Conservation (phyloP, 2,888 invertebrate species). For the Ophioninae sp. region DNA sequence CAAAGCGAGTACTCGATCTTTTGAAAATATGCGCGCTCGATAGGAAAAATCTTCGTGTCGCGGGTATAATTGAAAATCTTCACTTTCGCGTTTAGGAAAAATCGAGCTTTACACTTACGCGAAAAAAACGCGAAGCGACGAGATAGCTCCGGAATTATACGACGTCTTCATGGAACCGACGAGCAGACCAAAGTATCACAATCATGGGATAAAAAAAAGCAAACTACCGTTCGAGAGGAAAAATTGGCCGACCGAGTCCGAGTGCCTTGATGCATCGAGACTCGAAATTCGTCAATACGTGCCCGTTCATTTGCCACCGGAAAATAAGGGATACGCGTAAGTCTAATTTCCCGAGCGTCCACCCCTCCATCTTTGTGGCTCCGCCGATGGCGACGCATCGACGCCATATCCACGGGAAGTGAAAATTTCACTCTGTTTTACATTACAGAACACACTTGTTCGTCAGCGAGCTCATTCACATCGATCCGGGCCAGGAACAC, state of each 20-base stretch:
- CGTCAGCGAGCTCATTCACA: constrained; percentile 83
- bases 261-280: constrained; percentile 67
- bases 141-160: constrained; percentile 61
- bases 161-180: constrained; percentile 71
- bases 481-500: constrained; percentile 84
- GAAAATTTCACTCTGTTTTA: constrained; percentile 4
- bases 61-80: neutral
- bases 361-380: neutral
- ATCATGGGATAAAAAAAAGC: constrained; percentile 68
- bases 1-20: constrained; percentile 61
- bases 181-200: constrained; percentile 69
- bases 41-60: neutral
- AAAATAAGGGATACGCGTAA: constrained; percentile 90
- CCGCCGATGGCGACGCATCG: neutral
- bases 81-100: constrained; percentile 52
- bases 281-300: constrained; percentile 80
- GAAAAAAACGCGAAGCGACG: constrained; percentile 45
- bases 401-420: neutral
- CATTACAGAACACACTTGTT: constrained; percentile 69
- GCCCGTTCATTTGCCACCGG: constrained; percentile 88
- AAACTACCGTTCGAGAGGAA: constrained; percentile 67
- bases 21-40: neutral
- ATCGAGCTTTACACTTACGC: constrained; percentile 46
- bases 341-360: constrained; percentile 66
- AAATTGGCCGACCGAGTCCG: constrained; percentile 70